Evolutionary conservation across 2,797 vertebrate species (phyloP), one percentile per base, ranked within the genome.

Genomic region (Florisuga fusca): DNA sequence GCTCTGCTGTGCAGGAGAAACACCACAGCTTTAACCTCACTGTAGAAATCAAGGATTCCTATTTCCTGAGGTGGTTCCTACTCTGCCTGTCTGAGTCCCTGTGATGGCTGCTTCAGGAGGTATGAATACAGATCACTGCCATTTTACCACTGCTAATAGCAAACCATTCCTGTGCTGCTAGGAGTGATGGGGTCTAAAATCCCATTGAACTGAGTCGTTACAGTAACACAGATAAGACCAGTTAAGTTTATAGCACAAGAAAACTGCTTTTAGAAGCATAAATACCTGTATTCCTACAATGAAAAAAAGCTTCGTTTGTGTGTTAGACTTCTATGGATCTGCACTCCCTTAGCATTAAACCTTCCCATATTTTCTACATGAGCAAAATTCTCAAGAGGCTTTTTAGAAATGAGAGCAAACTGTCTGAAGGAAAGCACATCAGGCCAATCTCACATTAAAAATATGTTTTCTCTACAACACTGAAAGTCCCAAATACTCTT

Each of bases 321-420:
- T 63, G 36, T 58, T 66, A 25, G 13, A 27, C 13, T 15, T 72
- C 55, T 75, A 62, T 59, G 34, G 26, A 78, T 80, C 29, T 86
- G 43, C 22, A 87, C 3, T 68, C 14, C 20, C 90, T 71, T 67
- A 71, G 8, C 51, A 46, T 61, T 67, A 81, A 66, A 68, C 29
- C 57, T 82, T 46, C 34, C 11, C 21, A 54, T 4, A 12, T 91
- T 92, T 54, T 34, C 38, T 81, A 33, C 13, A 78, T 13, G 7
- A 90, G 13, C 4, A 92, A 91, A 87, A 78, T 88, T 84, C 34
- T 88, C 41, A 92, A 59, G 50, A 77, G 69, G 1, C 4, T 59
- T 87, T 80, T 74, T 17, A 51, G 75, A 91, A 82, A 58, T 59
- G n/a, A 71, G n/a, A 82, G 26, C 31, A 67, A 75, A 61, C 15